Evolutionary conservation across 2,113 vertebrate species (phyloP), one percentile per base, ranked within the genome.

Genomic region (Gorilla gorilla): DNA sequence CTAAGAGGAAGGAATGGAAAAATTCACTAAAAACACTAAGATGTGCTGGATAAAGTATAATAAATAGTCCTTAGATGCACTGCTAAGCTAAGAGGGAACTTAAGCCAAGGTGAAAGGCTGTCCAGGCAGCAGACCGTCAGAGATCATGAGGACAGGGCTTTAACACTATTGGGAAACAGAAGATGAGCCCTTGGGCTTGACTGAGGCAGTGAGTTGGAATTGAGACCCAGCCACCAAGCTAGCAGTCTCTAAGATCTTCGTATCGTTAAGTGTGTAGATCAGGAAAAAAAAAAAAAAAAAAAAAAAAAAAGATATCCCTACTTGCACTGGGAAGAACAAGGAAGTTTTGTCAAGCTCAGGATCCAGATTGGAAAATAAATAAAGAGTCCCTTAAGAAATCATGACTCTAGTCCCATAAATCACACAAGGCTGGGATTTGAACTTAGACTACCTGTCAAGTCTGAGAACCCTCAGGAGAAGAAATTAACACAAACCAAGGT

Each of bases 1-100:
- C 38, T 78, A 80, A 93, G 40, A 94, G 27, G 25, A 94, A 91
- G 76, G n/a, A 84, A 95, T 73, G 13, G n/a, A 23, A 97, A 94
- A 92, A 80, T n/a, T 76, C 40, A 35, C 35, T 83, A 55, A 75
- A 84, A n/a, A 30, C 30, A 75, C n/a, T n/a, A 66, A 8, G 55
- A 86, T 22, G 7, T 16, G 32, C 59, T 55, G 2, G 17, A 57
- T 57, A 80, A 96, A 96, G 83, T 45, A 79, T 4, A 50, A 52
- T 20, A 94, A 64, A 61, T 57, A 72, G n/a, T 78, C 73, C 76
- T 52, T 50, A 72, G 38, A 87, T 50, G 45, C 1, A 20, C 61
- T 50, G 55, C 20, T 78, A 73, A 96, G 84, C 52, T 48, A 92
- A 30, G 22, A 80, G 57, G 35, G 30, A 92, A 66, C 72, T 40